These are phyloP conservation scores for Halesus radiatus DNA, from an alignment of 1,140 invertebrate species.

Conservation along the genomic window DNA sequence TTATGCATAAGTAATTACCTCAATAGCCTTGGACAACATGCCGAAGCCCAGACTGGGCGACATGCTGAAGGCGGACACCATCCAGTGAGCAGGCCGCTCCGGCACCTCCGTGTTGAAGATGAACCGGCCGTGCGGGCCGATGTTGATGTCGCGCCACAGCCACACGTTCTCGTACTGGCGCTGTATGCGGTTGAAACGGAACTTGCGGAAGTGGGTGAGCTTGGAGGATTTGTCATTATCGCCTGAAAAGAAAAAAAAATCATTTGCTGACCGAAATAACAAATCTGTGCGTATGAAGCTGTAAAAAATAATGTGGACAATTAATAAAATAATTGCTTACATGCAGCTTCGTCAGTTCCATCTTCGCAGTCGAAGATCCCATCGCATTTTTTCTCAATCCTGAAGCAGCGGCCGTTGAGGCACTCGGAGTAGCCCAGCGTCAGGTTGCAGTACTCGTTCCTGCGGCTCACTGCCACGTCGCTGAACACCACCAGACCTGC, in stretches of 20 bases:
- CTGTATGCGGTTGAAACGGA: constrained; percentile 87
- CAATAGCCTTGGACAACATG: constrained; percentile 83
- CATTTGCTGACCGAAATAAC: too few relatives aligned
- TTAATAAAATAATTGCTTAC: constrained; percentile 68
- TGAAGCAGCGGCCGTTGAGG: constrained; percentile 85
- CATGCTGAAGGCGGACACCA: constrained; percentile 92
- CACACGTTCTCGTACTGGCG: constrained; percentile 94
- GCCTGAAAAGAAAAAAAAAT: constrained; percentile 60
- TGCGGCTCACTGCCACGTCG: constrained; percentile 82
- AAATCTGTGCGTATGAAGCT: too few relatives aligned
- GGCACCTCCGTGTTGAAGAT: constrained; percentile 93
- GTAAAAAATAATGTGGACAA: too few relatives aligned
- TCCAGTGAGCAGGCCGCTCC: constrained; percentile 88
- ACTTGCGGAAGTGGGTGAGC: constrained; percentile 81
- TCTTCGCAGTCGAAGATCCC: constrained; percentile 84
- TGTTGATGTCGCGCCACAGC: constrained; percentile 95
- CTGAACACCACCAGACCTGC: constrained; percentile 88
- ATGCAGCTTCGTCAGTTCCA: constrained; percentile 89
- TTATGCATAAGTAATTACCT: constrained; percentile 65
- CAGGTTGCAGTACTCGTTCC: constrained; percentile 80
- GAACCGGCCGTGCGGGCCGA: constrained; percentile 89
- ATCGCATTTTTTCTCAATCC: constrained; percentile 84
- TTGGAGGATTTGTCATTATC: constrained; percentile 75
- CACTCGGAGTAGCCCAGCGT: constrained; percentile 83
- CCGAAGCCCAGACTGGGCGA: constrained; percentile 89